These are phyloP conservation scores for Trichacis sp. DNA, from an alignment of 2,888 invertebrate genomes.

Conservation along the genomic window DNA sequence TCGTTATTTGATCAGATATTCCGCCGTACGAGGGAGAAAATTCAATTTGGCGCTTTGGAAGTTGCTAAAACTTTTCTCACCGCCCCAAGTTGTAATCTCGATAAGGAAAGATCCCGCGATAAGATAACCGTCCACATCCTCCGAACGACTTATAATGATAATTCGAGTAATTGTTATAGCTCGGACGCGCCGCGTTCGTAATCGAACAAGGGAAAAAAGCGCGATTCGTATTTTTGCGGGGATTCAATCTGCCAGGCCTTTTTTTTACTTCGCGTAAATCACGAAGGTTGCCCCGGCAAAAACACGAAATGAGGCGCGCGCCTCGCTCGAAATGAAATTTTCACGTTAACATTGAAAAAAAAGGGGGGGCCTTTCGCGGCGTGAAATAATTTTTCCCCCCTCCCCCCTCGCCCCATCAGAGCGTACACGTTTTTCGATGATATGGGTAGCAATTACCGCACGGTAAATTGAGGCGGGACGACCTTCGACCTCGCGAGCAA, in stretches of 20 bases:
- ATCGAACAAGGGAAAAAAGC: background rate
- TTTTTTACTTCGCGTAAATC: background rate
- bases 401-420: no score
- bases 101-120: background rate
- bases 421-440: constrained; percentile 59
- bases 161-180: background rate
- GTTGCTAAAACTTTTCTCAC: constrained; percentile 1
- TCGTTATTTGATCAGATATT: background rate
- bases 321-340: background rate
- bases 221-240: background rate
- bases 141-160: background rate
- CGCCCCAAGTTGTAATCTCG: background rate
- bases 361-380: background rate
- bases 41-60: background rate
- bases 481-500: constrained; percentile 61
- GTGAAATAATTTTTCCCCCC: no score
- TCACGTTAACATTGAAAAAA: background rate
- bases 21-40: background rate
- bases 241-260: background rate
- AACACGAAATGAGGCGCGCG: background rate
- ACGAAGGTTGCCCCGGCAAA: background rate
- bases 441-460: constrained; percentile 63
- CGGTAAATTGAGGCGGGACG: constrained; percentile 66
- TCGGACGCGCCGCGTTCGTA: background rate
- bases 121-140: background rate